phyloP scores from a whole-genome alignment of 2,113 vertebrate species.

The Cottus gobio region DNA sequence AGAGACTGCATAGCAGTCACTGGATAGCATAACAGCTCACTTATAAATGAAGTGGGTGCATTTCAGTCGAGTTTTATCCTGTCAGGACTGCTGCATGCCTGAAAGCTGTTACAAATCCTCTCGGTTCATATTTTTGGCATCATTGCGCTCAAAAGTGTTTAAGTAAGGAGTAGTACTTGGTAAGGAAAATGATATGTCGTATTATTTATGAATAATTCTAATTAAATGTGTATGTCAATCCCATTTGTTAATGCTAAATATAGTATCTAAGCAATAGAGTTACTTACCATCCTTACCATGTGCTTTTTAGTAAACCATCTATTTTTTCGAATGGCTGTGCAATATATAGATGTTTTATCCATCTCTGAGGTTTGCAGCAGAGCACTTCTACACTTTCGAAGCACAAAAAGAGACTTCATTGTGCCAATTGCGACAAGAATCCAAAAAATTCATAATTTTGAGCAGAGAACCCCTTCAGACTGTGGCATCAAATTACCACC shows the following conservation, averaged over 20 bases:
- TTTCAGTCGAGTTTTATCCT: conserved; percentile 16
- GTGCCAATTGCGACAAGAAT: conserved; percentile 50
- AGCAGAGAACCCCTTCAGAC: conserved; percentile 45
- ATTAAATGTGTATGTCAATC: conserved; percentile 22
- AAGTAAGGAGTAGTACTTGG: conserved; percentile 3
- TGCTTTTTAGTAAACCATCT: not conserved
- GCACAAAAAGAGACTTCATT: conserved; percentile 24
- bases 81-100: conserved; percentile 8
- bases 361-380: conserved; percentile 27
- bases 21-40: conserved; percentile 42
- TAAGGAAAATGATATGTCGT: not conserved
- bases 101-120: conserved; percentile 18
- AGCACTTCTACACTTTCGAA: conserved; percentile 22
- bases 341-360: conserved; percentile 20
- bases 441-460: conserved; percentile 31
- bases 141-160: conserved; percentile 20
- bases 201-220: not conserved
- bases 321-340: not conserved
- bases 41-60: conserved; percentile 26
- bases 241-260: not conserved
- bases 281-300: not conserved
- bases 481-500: conserved; percentile 59
- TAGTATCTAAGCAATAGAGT: not conserved
- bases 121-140: conserved; percentile 1
- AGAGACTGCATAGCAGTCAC: conserved; percentile 27